Conservation (phyloP, 2,797 vertebrate genomes). For the Sebastes steindachneri region DNA sequence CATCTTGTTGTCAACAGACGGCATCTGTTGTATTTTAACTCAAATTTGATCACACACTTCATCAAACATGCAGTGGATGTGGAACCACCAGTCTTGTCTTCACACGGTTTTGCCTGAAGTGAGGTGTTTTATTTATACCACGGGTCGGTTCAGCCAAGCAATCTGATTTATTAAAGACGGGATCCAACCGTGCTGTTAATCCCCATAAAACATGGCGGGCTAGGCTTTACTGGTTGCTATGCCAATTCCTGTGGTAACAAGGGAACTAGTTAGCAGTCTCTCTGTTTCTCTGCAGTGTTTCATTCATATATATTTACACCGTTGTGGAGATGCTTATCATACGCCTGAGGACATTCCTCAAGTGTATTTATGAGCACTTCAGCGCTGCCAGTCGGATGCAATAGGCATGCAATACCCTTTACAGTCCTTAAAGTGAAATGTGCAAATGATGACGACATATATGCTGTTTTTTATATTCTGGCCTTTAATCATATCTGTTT, state of each 20-base stretch:
- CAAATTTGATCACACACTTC: background rate
- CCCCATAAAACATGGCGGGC: constrained; percentile 16
- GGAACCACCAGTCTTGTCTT: constrained; percentile 1
- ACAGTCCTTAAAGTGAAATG: constrained; percentile 1
- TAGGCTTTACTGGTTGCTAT: background rate
- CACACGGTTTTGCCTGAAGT: constrained; percentile 24
- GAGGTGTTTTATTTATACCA: constrained; percentile 60
- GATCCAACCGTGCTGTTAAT: constrained; percentile 37
- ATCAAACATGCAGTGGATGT: constrained; percentile 9
- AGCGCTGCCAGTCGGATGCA: background rate
- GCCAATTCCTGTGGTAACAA: background rate
- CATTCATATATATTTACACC: background rate
- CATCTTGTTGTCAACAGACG: background rate
- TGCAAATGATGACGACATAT: background rate
- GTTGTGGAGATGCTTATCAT: background rate
- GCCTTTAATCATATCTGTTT: background rate
- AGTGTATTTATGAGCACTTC: background rate
- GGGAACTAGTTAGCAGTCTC: constrained; percentile 14
- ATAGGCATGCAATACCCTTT: background rate
- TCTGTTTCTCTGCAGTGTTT: background rate
- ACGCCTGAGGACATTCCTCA: background rate
- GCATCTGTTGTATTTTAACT: background rate
- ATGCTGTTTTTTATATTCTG: background rate
- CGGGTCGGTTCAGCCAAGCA: constrained; percentile 21
- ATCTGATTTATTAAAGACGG: constrained; percentile 51